Conservation (phyloP, 37 sponge, comb jelly and placozoan genomes). For the Beroe ovata region DNA sequence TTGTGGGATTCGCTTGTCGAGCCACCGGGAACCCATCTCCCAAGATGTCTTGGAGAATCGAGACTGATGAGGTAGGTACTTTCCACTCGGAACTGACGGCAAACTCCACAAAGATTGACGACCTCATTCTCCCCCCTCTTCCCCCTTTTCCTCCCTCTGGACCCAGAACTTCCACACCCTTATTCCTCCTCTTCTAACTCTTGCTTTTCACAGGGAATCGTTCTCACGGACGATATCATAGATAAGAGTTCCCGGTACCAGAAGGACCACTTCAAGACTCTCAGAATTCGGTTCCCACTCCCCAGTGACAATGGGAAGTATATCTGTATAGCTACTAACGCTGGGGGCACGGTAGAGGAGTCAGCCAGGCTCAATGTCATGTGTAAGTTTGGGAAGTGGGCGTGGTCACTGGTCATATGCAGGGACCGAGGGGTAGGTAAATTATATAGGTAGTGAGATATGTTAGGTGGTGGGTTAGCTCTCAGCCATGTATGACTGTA, state of each 20-base stretch:
- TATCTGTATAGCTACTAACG: slow-evolving; percentile 51
- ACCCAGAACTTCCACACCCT: too few relatives aligned
- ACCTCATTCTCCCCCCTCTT: too few relatives aligned
- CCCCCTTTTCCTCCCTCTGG: too few relatives aligned
- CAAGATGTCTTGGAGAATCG: slow-evolving; percentile 21
- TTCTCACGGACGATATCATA: not conserved
- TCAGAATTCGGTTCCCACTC: slow-evolving; percentile 8
- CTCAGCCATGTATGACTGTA: too few relatives aligned
- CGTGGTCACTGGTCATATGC: too few relatives aligned
- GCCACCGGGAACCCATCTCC: slow-evolving; percentile 46
- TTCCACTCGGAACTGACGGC: too few relatives aligned
- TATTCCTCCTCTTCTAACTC: too few relatives aligned
- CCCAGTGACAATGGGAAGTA: slow-evolving; percentile 67
- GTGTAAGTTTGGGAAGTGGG: too few relatives aligned
- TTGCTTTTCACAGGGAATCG: not conserved
- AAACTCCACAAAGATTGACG: too few relatives aligned
- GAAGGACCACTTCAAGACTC: slow-evolving; percentile 14
- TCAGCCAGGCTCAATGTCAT: slow-evolving; percentile 24
- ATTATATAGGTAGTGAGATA: too few relatives aligned
- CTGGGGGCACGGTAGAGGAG: not conserved
- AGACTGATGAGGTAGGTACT: slow-evolving; percentile 43
- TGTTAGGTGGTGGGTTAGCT: too few relatives aligned
- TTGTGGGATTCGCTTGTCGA: slow-evolving; percentile 25
- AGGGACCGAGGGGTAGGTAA: too few relatives aligned
- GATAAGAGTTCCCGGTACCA: not conserved